Percentiles rank a stretch among this genome's conserved stretches.
Evolutionary conservation across 2,888 invertebrate species (phyloP).

Genomic region (Lypha dubia): DNA sequence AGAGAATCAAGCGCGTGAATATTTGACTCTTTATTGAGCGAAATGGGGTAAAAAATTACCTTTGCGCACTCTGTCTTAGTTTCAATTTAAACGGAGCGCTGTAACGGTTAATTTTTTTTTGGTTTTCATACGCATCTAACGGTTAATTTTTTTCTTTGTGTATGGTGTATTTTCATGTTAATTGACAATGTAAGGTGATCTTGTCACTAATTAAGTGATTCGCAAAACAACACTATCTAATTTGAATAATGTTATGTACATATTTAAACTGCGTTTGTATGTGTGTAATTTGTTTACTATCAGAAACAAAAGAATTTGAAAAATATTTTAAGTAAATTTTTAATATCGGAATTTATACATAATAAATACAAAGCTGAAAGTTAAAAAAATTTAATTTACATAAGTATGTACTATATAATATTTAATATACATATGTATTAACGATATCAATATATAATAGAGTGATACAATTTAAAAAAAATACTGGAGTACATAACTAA

Average conservation of each 20-base stretch:
- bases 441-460: too few species aligned
- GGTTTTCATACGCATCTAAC: background rate
- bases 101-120: slow-evolving; percentile 59
- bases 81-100: slow-evolving; percentile 62
- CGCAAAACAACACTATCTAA: too few species aligned
- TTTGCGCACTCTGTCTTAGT: slow-evolving; percentile 56
- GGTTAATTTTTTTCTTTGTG: slow-evolving; percentile 15
- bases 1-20: slow-evolving; percentile 20
- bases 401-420: too few species aligned
- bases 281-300: too few species aligned
- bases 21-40: background rate
- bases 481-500: too few species aligned
- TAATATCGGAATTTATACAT: background rate
- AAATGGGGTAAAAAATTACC: slow-evolving; percentile 54
- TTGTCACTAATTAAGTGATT: background rate
- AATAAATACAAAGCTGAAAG: background rate
- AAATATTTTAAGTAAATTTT: background rate
- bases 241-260: too few species aligned
- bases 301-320: too few species aligned
- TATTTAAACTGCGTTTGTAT: too few species aligned
- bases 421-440: too few species aligned
- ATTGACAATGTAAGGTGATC: slow-evolving; percentile 17
- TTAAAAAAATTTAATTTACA: too few species aligned
- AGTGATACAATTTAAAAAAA: too few species aligned
- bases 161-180: background rate